phyloP scores from a whole-genome alignment of 2,113 vertebrate genomes.

The Plectropomus leopardus region DNA sequence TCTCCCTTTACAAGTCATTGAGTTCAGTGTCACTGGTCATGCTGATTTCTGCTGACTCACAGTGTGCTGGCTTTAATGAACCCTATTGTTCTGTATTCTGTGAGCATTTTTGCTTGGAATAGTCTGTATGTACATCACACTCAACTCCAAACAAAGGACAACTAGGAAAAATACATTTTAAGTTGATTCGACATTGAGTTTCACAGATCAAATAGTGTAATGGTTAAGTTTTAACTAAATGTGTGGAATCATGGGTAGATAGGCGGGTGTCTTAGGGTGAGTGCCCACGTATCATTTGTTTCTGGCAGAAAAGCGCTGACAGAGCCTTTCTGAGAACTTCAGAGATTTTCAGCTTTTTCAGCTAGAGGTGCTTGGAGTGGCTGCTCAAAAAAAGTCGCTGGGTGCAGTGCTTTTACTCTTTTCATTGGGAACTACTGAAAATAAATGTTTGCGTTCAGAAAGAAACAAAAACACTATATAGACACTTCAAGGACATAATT shows the following conservation, averaged over 20 bases:
- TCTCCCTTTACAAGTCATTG: background rate
- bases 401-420: too few relatives aligned
- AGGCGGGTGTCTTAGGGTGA: background rate
- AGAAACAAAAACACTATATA: too few relatives aligned
- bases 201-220: background rate
- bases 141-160: background rate
- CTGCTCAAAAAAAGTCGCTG: too few relatives aligned
- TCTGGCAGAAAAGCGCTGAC: too few relatives aligned
- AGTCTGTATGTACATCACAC: background rate
- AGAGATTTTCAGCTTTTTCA: too few relatives aligned
- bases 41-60: constrained; percentile 26
- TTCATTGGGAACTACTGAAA: too few relatives aligned
- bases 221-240: background rate
- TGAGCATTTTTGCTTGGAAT: background rate
- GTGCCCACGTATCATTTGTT: too few relatives aligned
- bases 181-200: background rate
- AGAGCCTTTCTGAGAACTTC: too few relatives aligned
- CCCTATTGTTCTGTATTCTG: background rate
- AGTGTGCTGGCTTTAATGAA: constrained; percentile 24
- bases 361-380: too few relatives aligned
- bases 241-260: background rate
- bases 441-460: too few relatives aligned
- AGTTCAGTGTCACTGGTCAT: constrained; percentile 13
- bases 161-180: background rate
- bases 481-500: background rate